Percentiles rank a stretch among this genome's conserved stretches.
Evolutionary conservation across 2,888 invertebrate genomes (phyloP).

Genomic region (Augochlorella aurata): DNA sequence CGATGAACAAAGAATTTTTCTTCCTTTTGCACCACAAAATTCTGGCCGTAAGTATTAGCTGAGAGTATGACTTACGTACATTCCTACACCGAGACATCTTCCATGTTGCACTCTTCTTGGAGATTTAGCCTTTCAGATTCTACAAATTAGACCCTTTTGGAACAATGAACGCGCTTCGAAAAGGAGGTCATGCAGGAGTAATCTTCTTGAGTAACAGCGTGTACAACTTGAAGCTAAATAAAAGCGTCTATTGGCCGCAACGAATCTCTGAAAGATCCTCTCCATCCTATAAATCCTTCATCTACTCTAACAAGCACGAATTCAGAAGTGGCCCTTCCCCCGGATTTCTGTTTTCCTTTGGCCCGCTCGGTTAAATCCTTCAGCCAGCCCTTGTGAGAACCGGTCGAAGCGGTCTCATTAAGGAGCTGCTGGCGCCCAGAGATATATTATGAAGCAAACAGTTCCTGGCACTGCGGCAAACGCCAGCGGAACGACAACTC

Average conservation of each 20-base stretch:
- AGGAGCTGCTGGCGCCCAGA: slow-evolving; percentile 11
- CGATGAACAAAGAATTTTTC: no score
- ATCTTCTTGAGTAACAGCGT: background rate
- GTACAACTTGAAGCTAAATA: background rate
- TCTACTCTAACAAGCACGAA: background rate
- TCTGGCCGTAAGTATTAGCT: no score
- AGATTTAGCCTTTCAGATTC: no score
- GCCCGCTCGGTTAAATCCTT: slow-evolving; percentile 10
- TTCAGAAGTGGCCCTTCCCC: background rate
- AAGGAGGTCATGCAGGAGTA: background rate
- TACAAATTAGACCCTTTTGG: no score
- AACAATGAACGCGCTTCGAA: no score
- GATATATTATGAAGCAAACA: slow-evolving; percentile 15
- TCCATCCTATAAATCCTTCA: background rate
- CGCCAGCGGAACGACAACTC: slow-evolving; percentile 17
- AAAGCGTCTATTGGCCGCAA: background rate
- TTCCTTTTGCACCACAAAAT: no score
- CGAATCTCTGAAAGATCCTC: background rate
- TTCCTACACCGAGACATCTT: no score
- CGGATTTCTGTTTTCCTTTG: background rate
- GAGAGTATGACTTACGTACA: no score
- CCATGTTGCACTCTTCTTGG: no score
- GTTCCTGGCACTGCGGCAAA: slow-evolving; percentile 36
- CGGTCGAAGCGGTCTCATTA: slow-evolving; percentile 38
- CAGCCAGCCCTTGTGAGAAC: background rate